phyloP scores from a whole-genome alignment of 64 coral and sea anemone species.

The Dendrophyllia cribrosa region DNA sequence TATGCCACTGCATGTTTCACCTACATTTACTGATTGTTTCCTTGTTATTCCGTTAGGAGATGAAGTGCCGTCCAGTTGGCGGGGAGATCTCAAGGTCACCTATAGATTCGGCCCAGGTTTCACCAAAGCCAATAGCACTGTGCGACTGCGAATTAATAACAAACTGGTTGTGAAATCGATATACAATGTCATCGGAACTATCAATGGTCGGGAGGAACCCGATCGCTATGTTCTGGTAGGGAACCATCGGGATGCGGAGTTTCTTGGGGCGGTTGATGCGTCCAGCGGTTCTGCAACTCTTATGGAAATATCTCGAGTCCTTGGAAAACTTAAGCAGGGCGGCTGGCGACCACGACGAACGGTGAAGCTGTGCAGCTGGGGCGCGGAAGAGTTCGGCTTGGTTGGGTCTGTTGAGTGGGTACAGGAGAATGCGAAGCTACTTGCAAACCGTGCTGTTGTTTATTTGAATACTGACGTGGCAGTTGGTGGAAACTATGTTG shows the following conservation, averaged over 20 bases:
- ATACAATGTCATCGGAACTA: conserved; percentile 63
- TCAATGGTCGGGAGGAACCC: conserved; percentile 48
- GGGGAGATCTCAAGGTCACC: conserved; percentile 54
- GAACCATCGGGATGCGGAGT: conserved; percentile 83
- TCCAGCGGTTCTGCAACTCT: conserved; percentile 80
- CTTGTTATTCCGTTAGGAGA: conserved; percentile 6
- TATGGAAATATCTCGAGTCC: conserved; percentile 80
- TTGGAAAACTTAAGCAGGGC: conserved; percentile 50
- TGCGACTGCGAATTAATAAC: conserved; percentile 58
- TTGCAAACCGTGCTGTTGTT: conserved; percentile 80
- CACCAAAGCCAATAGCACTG: conserved; percentile 11
- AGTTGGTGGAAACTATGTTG: conserved; percentile 38
- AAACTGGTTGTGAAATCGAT: conserved; percentile 16
- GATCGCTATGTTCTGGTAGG: conserved; percentile 79
- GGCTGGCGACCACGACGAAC: conserved; percentile 93
- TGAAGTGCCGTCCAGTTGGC: conserved; percentile 45
- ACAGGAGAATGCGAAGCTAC: conserved; percentile 83
- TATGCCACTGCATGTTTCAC: no score
- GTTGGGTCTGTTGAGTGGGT: conserved; percentile 95
- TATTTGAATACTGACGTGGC: conserved; percentile 70
- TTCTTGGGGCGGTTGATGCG: conserved; percentile 86
- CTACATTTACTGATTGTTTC: not conserved
- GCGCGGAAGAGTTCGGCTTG: conserved; percentile 91
- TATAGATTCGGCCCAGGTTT: conserved; percentile 69
- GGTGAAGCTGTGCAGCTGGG: conserved; percentile 93